A percentile compares a stretch with the other conserved stretches of the same genome.
Conservation (phyloP, 2,888 invertebrate species). For the Patella pellucida region DNA sequence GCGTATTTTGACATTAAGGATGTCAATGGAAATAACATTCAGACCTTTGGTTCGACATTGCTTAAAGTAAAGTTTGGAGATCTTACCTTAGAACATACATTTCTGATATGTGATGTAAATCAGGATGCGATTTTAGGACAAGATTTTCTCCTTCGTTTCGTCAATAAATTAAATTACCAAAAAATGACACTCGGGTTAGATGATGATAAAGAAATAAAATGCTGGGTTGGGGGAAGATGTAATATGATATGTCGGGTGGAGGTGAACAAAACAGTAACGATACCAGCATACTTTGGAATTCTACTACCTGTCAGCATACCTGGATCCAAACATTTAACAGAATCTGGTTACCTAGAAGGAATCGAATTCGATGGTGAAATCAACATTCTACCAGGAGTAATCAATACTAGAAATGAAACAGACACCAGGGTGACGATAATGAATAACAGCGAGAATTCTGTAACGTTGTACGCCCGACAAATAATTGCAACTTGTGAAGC, state of each 20-base stretch:
- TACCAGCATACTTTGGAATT: background rate
- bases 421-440: background rate
- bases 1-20: background rate
- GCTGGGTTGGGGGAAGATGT: constrained; percentile 1
- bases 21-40: background rate
- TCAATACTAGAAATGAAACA: background rate
- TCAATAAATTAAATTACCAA: constrained; percentile 9
- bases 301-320: constrained; percentile 17
- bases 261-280: constrained; percentile 7
- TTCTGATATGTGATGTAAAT: constrained; percentile 24
- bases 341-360: constrained; percentile 14
- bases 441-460: background rate
- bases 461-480: background rate
- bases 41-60: background rate
- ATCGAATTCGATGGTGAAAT: background rate
- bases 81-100: background rate
- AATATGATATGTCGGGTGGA: constrained; percentile 16
- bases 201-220: constrained; percentile 16
- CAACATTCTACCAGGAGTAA: background rate
- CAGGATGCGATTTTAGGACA: constrained; percentile 27
- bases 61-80: background rate
- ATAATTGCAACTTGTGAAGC: background rate
- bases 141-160: constrained; percentile 25
- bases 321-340: background rate
- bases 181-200: background rate